Evolutionary conservation across 30 jellyfish, hydroid and myxozoan species (phyloP).

Genomic region (Hydractinia symbiolongicarpus): DNA sequence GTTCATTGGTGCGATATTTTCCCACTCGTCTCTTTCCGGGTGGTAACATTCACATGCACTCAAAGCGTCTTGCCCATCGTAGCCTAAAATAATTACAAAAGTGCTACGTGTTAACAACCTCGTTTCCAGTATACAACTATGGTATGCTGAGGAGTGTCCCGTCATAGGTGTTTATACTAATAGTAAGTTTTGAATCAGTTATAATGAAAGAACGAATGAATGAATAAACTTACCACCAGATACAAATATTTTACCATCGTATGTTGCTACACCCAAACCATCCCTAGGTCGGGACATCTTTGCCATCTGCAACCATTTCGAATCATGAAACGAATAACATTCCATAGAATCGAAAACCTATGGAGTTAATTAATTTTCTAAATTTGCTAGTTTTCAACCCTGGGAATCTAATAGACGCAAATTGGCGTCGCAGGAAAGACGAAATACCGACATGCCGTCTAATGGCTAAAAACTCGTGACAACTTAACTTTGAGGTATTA

Average conservation of each 20-base stretch:
- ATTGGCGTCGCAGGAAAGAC: too few relatives aligned
- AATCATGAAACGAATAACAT: constrained; percentile 30
- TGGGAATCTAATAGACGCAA: too few relatives aligned
- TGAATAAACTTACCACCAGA: constrained; percentile 58
- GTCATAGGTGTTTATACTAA: too few relatives aligned
- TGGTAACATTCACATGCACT: constrained; percentile 42
- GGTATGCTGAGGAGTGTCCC: too few relatives aligned
- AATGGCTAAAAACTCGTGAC: not conserved
- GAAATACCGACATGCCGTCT: not conserved
- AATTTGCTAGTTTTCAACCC: too few relatives aligned
- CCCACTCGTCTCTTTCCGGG: constrained; percentile 54
- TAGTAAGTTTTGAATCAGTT: too few relatives aligned
- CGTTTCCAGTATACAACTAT: too few relatives aligned
- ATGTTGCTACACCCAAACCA: constrained; percentile 48
- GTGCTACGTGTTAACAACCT: not conserved
- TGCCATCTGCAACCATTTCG: constrained; percentile 32
- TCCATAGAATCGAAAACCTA: constrained; percentile 61
- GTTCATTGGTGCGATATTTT: constrained; percentile 44
- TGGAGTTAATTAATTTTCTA: not conserved
- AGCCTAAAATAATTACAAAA: constrained; percentile 30
- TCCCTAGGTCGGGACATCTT: constrained; percentile 51
- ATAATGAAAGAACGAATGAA: too few relatives aligned
- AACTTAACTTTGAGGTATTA: not conserved
- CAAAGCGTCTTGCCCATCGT: constrained; percentile 51
- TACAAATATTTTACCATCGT: constrained; percentile 69